Base-by-base conservation (phyloP, 2,113 vertebrate species). In the Etia nguti region DNA sequence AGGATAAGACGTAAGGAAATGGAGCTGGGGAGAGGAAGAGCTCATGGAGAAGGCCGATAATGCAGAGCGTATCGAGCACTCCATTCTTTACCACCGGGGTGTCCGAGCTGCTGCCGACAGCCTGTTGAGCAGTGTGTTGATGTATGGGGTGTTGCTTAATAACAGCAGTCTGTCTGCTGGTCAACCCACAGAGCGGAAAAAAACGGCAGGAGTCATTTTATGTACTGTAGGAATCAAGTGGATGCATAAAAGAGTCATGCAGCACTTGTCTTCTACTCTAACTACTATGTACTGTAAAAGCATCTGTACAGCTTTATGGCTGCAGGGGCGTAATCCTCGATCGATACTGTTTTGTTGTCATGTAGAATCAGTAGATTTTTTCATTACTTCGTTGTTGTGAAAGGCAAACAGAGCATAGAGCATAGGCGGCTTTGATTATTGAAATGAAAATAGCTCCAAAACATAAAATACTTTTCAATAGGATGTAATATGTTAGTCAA, bases 71-170 rank as follows among this genome's bases (percentile, higher is more conserved):
- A 81, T 83, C 48, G 24, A 24, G 36, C 41, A 4, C 60, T n/a
- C 83, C 79, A 83, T 90, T 93, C 92, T 6, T 38, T 15, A 52
- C 1, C 92, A 26, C 24, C 89, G 48, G 88, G 91, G 85, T 6
- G 86, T 82, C 89, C 7, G 79, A 80, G 79, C 59, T 5, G 88
- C 90, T 88, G 90, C 88, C 16, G 50, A 22, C 13, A 80, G 56
- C 90, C 90, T 24, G 83, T 84, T 77, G 92, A 86, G 89, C 85
- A n/a, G 60, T 29, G 15, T 94, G 92, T 93, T 94, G 89, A 94
- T 87, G 88, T 88, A 88, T 62, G 59, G 91, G 92, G 90, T 52
- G 91, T 87, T 73, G 16, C 54, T 87, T 84, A 50, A 77, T 41
- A 77, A 79, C 29, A 80, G 80, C 52, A 34, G 80, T 62, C 43